Evolutionary conservation across 2,888 invertebrate species (phyloP), one percentile per base, ranked within the genome.

Genomic region (Eumacrocentrus americanus): DNA sequence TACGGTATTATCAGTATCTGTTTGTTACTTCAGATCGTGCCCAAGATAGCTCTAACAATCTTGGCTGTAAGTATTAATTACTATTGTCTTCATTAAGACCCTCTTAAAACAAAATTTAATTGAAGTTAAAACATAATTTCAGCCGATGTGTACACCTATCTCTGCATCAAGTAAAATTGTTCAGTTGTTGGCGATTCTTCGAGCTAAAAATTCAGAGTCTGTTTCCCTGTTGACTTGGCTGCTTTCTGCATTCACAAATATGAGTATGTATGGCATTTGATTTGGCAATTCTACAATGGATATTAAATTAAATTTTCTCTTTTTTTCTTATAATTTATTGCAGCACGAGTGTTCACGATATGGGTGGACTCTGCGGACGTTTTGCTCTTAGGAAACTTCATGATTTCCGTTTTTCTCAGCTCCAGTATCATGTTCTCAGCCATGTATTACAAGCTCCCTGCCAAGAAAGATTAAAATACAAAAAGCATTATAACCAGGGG

Each of bases 111-210:
- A 35, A 14, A 23, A 42, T 16, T 11, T 12, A n/a, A 20, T 22
- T 3, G 12, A 23, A 38, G 14, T 14, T 37, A 53, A 40, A 23
- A 29, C 34, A 56, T 29, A 62, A 67, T 85, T 85, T 61, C 80
- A 91, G 91, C 89, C 89, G 0, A 79, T 89, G 50, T 89, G 89
- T 73, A 90, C 90, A 1, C 93, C 94, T 0, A 86, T 94, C 65
- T 91, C 92, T 69, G 91, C 91, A 6, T 90, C 91, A 25, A 92
- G 93, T 62, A 94, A 94, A 83, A 83, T 91, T 2, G 85, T 91
- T 12, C 93, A 94, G 75, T 84, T 94, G 20, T 77, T 88, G 58
- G 89, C 90, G 60, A 93, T 94, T 66, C 71, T 91, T 16, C 83
- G 83, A 58, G 84, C 86, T 1, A 87, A 86, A 73, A 90, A 91